Conservation (phyloP, 64 coral and sea anemone species). For the Stylophora pistillata region DNA sequence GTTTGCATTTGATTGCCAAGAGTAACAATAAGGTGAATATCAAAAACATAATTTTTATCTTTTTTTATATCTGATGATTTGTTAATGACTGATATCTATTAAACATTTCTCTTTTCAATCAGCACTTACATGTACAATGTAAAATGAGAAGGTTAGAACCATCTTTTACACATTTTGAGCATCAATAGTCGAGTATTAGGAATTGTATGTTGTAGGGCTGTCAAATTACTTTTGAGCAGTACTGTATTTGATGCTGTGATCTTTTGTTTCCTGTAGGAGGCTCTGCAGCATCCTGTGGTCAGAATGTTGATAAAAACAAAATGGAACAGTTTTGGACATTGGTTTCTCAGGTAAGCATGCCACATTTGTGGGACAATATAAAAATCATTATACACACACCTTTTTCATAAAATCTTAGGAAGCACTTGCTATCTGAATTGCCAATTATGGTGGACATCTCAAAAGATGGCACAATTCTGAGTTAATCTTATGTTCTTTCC, state of each 20-base stretch:
- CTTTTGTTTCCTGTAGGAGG: constrained; percentile 51
- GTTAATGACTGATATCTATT: no score
- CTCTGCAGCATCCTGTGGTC: constrained; percentile 82
- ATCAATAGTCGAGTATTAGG: no score
- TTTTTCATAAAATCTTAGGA: no score
- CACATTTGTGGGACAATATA: neutral
- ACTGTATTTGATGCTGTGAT: neutral
- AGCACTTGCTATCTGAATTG: neutral
- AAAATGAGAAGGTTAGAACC: no score
- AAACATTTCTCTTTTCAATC: no score
- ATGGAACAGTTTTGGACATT: constrained; percentile 78
- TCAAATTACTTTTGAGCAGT: no score
- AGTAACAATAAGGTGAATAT: constrained; percentile 79
- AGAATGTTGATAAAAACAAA: constrained; percentile 88
- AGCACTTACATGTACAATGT: no score
- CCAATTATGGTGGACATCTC: neutral
- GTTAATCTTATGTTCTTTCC: neutral
- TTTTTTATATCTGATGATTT: no score
- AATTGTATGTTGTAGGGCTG: no score
- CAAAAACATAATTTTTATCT: neutral
- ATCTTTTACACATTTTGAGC: no score
- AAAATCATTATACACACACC: neutral
- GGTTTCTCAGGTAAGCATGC: constrained; percentile 46
- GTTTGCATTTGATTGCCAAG: constrained; percentile 81
- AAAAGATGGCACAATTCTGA: neutral